Evolutionary conservation across 2,797 vertebrate species (phyloP), one percentile per base, ranked within the genome.

Genomic region (Poeciliopsis gracilis): DNA sequence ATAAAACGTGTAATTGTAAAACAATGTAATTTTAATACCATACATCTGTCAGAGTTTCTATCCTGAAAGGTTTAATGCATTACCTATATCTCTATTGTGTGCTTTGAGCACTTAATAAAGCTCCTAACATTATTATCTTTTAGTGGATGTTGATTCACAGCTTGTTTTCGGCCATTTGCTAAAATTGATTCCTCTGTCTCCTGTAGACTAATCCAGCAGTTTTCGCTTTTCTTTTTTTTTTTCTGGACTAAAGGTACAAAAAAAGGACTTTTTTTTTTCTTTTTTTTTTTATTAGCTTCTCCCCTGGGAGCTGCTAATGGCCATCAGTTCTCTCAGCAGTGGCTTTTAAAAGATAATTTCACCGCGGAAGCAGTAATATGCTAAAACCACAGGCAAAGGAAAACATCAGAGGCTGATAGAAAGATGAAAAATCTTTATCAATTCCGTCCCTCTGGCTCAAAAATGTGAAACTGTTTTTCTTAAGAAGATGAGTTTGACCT

Each of bases 291-390:
- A 2, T 51, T 71, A 83, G 53, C 70, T 6, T 76, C 63, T 74
- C 53, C 66, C 43, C 57, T 2, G 2, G 77, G n/a, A 76, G 45
- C 11, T 13, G 36, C 72, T 79, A 77, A 84, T 75, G 70, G 23
- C 77, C 28, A 23, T 77, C 75, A 72, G 51, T 53, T 15, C 43
- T 77, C 20, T 49, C 28, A 77, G 30, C 69, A 57, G 76, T 63
- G 33, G 67, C 28, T 85, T 76, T 88, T 74, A 12, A 73, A 72
- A 25, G 75, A 67, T 77, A 1, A 76, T 77, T 72, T 76, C 71
- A 4, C 43, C 67, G 30, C 30, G 6, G 72, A 38, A 70, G 71
- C 70, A 75, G 30, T 47, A 61, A 76, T 33, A 74, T 12, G 1
- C 30, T 51, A 8, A 49, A 67, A 41, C 36, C 63, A 25, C 63